Conservation (phyloP, 2,113 vertebrate species). For the Alectura lathami region DNA sequence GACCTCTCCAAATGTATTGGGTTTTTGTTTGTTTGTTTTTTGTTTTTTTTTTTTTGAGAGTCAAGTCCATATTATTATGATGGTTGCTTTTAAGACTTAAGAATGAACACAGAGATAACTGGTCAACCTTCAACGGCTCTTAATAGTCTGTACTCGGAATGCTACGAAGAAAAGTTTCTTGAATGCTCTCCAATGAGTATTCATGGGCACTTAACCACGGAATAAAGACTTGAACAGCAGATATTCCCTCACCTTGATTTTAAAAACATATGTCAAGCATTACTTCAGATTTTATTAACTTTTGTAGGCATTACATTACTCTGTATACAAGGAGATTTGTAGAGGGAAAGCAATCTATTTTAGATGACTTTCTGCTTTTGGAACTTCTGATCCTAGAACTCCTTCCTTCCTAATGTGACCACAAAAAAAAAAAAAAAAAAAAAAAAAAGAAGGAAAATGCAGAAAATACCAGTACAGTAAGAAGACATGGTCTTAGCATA, state of each 20-base stretch:
- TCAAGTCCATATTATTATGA: neutral
- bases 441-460: neutral
- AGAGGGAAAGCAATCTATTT: neutral
- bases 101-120: neutral
- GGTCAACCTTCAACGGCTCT: neutral
- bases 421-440: neutral
- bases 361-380: neutral
- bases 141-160: neutral
- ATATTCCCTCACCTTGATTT: neutral
- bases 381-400: neutral
- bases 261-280: neutral
- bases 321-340: neutral
- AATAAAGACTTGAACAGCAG: neutral
- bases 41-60: neutral
- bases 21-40: too few relatives aligned
- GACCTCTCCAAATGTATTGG: neutral
- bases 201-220: neutral
- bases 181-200: neutral
- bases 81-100: neutral
- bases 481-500: neutral
- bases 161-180: neutral
- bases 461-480: neutral
- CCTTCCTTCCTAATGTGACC: neutral
- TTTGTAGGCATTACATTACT: neutral
- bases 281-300: conserved; percentile 1